Conservation (phyloP, 1,140 invertebrate species). For the Plutomurus gul region DNA sequence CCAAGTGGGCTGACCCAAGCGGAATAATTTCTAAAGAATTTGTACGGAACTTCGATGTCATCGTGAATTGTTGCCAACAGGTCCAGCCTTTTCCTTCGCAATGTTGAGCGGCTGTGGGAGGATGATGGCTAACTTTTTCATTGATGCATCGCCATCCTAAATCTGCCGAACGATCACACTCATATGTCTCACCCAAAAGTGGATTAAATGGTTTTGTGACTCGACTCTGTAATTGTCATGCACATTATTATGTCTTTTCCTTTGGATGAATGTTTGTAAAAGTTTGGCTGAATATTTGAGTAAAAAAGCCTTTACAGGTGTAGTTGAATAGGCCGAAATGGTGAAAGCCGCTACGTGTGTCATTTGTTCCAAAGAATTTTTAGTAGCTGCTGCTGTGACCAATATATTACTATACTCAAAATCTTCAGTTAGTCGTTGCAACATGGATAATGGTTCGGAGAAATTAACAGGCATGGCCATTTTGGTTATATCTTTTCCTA, state of each 20-base stretch:
- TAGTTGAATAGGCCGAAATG: conserved; percentile 40
- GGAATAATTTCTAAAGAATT: conserved; percentile 43
- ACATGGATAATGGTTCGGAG: conserved; percentile 93
- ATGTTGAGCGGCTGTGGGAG: conserved; percentile 44
- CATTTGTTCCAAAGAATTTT: conserved; percentile 77
- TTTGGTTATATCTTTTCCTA: conserved; percentile 77
- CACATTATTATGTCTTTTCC: too few species aligned
- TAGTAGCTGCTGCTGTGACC: conserved; percentile 72
- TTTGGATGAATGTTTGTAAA: conserved; percentile 88
- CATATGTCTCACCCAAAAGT: conserved; percentile 91
- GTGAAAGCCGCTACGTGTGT: conserved; percentile 55
- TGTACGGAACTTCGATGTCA: conserved; percentile 41
- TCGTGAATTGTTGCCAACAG: conserved; percentile 50
- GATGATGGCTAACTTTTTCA: conserved; percentile 55
- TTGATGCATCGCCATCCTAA: conserved; percentile 63
- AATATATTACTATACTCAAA: conserved; percentile 92
- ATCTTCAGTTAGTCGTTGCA: conserved; percentile 92
- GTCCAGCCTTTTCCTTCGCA: conserved; percentile 46
- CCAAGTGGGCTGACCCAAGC: conserved; percentile 40
- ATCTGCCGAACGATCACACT: conserved; percentile 65
- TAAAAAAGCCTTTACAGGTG: neutral
- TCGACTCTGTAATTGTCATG: conserved; percentile 65
- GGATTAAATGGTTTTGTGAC: conserved; percentile 97
- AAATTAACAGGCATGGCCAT: conserved; percentile 97
- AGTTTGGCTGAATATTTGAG: conserved; percentile 71